Conservation (phyloP, 2,888 invertebrate species). For the Merodon equestris region DNA sequence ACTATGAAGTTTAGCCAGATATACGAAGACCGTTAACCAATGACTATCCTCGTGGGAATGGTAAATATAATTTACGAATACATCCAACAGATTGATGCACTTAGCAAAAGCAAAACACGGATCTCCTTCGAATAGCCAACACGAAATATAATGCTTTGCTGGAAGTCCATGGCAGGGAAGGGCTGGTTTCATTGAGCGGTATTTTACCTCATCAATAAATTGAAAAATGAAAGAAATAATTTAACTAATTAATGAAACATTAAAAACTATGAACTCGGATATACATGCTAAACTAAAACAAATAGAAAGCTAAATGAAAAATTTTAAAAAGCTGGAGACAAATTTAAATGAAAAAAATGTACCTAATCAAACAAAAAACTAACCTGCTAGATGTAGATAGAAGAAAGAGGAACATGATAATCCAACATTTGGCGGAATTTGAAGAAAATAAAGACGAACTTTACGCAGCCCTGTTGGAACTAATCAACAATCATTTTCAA, state of each 20-base stretch:
- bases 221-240: not conserved
- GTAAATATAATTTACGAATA: no score
- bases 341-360: not conserved
- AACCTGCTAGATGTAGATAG: not conserved
- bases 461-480: not conserved
- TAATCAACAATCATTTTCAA: constrained; percentile 1
- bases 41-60: no score
- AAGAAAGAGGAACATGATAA: constrained; percentile 2
- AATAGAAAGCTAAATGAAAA: constrained; percentile 2
- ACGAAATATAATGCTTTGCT: no score
- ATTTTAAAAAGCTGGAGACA: not conserved
- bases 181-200: no score
- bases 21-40: no score
- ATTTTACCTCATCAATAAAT: no score
- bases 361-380: not conserved
- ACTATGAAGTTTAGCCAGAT: no score
- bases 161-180: no score
- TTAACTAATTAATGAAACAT: not conserved
- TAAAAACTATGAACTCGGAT: constrained; percentile 1
- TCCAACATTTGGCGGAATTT: not conserved
- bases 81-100: no score
- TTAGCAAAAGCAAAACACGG: no score
- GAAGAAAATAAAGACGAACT: constrained; percentile 2
- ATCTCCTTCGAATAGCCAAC: no score
- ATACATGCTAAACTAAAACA: not conserved